Conservation (phyloP, 2,797 vertebrate genomes). For the Poecile montanus region DNA sequence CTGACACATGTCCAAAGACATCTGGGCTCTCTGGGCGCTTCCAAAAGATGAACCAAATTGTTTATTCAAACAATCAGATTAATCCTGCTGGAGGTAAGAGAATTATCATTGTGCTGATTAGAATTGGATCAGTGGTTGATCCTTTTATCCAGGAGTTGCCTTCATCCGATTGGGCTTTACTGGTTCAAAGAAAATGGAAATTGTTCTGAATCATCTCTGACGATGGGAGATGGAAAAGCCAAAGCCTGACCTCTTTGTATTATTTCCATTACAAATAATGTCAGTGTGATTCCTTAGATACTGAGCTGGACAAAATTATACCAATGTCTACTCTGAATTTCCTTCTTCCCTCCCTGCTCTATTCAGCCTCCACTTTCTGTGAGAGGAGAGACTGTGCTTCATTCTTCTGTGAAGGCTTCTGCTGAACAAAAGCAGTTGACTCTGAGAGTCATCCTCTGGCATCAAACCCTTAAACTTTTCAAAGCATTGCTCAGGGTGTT, state of each 20-base stretch:
- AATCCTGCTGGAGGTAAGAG: conserved; percentile 1
- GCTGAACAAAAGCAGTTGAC: conserved; percentile 30
- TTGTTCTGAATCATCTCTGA: neutral
- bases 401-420: neutral
- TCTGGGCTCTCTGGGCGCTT: neutral
- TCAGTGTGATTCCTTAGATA: neutral
- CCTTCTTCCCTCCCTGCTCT: neutral
- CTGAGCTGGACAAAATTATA: neutral
- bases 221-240: neutral
- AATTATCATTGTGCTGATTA: conserved; percentile 32
- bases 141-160: conserved; percentile 12
- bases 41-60: neutral
- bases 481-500: conserved; percentile 5
- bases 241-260: neutral
- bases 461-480: neutral
- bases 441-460: neutral
- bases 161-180: neutral
- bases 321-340: neutral
- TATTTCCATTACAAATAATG: neutral
- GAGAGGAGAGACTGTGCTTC: neutral
- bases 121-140: conserved; percentile 17
- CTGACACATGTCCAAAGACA: neutral
- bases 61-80: conserved; percentile 30
- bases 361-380: neutral
- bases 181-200: neutral